A percentile compares a stretch with the other conserved stretches of the same genome.
phyloP scores from a whole-genome alignment of 2,113 vertebrate genomes.

The Alethe diademata region DNA sequence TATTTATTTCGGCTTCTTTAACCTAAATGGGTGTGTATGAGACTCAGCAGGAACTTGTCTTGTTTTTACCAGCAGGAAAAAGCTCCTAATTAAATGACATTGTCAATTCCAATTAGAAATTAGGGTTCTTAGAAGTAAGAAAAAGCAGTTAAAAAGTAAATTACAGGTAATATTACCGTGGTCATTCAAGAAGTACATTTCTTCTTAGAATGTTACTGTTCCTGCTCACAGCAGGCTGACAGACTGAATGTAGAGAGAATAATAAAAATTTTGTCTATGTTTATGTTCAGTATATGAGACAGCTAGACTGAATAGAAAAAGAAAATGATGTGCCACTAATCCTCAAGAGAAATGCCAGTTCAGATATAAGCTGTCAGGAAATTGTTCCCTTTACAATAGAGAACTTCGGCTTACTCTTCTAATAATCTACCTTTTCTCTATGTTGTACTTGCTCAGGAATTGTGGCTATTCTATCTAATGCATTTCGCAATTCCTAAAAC shows the following conservation, averaged over 20 bases:
- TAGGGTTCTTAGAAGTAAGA: not conserved
- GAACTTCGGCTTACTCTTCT: not conserved
- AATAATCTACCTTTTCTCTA: not conserved
- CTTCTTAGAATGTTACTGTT: not conserved
- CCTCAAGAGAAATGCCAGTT: constrained; percentile 1
- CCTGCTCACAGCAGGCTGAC: not conserved
- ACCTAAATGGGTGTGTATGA: not conserved
- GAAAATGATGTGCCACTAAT: constrained; percentile 27
- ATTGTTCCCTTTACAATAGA: not conserved
- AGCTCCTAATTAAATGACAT: not conserved
- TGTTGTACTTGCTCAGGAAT: not conserved
- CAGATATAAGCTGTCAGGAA: constrained; percentile 17
- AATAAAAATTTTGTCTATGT: constrained; percentile 17
- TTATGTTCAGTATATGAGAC: constrained; percentile 22
- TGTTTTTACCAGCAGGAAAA: not conserved
- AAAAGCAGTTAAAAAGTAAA: not conserved
- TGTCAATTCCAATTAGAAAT: not conserved
- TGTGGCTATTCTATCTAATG: not conserved
- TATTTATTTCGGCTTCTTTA: not conserved
- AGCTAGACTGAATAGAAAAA: constrained; percentile 9
- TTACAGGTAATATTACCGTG: not conserved
- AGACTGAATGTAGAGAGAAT: not conserved
- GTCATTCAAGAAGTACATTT: not conserved
- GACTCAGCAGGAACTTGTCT: not conserved
- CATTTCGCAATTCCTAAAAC: not conserved